Conservation (phyloP, 2,888 invertebrate genomes). For the Dichetophora obliterata region DNA sequence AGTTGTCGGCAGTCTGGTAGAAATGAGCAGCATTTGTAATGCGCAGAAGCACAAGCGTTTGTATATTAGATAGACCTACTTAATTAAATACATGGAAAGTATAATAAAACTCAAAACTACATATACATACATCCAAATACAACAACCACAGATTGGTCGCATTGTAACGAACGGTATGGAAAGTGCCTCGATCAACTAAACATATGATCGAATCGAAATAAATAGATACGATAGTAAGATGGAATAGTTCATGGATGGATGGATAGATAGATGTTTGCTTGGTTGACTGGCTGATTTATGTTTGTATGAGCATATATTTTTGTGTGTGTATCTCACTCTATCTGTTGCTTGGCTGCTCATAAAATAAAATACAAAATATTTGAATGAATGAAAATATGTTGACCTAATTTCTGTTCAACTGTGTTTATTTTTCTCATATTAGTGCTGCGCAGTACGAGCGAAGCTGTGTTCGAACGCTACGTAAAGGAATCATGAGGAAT, state of each 20-base stretch:
- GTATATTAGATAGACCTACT: background rate
- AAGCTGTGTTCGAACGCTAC: background rate
- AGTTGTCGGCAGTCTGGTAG: too few species aligned
- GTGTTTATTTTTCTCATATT: slow-evolving; percentile 37
- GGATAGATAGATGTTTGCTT: slow-evolving; percentile 7
- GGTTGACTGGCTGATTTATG: slow-evolving; percentile 9
- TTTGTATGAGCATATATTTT: background rate
- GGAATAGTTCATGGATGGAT: slow-evolving; percentile 11
- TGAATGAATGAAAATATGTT: slow-evolving; percentile 67
- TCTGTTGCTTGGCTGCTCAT: slow-evolving; percentile 10
- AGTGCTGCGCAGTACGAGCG: slow-evolving; percentile 24
- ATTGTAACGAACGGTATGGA: background rate
- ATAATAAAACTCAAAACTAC: background rate
- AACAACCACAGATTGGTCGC: background rate
- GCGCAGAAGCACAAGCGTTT: slow-evolving; percentile 19
- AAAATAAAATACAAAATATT: slow-evolving; percentile 9
- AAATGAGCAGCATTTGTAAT: background rate
- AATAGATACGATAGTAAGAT: background rate
- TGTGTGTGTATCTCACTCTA: background rate
- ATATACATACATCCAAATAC: background rate
- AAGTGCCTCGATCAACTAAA: background rate
- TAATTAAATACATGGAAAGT: background rate
- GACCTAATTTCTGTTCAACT: slow-evolving; percentile 61
- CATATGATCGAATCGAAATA: slow-evolving; percentile 6
- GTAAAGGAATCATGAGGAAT: background rate